These are phyloP conservation scores for Diplosoma virens DNA, from an alignment of 23 tunicate genomes.

Conservation along the genomic window DNA sequence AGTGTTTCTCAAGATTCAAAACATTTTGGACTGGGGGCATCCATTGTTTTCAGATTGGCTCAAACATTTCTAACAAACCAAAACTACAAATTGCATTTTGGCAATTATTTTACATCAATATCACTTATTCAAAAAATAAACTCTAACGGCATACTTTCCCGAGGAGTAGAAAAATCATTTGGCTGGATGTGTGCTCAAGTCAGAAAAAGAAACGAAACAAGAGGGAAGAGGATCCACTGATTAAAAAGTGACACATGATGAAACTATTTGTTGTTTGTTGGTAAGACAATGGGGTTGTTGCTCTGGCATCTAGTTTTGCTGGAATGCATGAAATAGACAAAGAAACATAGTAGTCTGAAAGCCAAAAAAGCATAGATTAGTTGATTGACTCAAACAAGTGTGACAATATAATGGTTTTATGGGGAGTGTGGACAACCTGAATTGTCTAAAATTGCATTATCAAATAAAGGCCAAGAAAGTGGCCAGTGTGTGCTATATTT, in stretches of 20 bases:
- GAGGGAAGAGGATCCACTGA: no score
- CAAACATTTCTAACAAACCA: not conserved
- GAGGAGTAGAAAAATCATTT: not conserved
- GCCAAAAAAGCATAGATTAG: not conserved
- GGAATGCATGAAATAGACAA: not conserved
- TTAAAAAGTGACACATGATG: not conserved
- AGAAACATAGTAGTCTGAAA: not conserved
- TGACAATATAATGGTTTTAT: not conserved
- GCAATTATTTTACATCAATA: conserved; percentile 11
- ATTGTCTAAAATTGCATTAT: not conserved
- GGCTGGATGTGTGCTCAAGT: not conserved
- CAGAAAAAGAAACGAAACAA: not conserved
- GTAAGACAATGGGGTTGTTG: not conserved
- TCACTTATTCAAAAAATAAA: not conserved
- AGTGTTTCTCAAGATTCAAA: conserved; percentile 2
- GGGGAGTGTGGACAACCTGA: conserved; percentile 5
- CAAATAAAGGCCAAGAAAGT: not conserved
- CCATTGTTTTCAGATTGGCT: not conserved
- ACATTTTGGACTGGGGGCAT: conserved; percentile 2
- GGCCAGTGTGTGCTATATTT: conserved; percentile 8
- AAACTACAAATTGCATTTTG: conserved; percentile 9
- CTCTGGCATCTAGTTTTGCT: conserved; percentile 7
- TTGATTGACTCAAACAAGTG: not conserved
- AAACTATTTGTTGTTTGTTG: not conserved
- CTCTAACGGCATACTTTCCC: not conserved